Evolutionary conservation across 1,140 invertebrate genomes (phyloP).

Genomic region (Bilobella aurantiaca): DNA sequence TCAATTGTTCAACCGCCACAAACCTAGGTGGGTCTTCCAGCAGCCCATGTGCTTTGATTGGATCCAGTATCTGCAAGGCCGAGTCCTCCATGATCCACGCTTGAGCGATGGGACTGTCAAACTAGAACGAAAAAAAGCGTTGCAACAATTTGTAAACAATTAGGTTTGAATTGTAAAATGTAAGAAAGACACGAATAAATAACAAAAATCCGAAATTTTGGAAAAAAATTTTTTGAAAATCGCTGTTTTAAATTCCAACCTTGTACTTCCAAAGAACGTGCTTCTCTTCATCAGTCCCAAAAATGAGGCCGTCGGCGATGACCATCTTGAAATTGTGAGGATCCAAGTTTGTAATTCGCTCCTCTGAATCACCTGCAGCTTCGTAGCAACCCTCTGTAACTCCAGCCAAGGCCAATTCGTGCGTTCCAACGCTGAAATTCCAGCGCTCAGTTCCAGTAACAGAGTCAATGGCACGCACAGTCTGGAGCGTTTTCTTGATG

Average conservation of each 20-base stretch:
- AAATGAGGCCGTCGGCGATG: conserved; percentile 64
- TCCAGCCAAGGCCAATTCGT: conserved; percentile 58
- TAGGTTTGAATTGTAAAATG: not conserved
- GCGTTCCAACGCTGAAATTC: conserved; percentile 89
- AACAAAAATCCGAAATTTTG: no score
- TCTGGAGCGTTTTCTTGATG: conserved; percentile 68
- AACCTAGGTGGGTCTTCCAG: no score
- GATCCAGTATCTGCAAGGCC: conserved; percentile 56
- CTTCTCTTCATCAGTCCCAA: conserved; percentile 47
- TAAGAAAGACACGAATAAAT: no score
- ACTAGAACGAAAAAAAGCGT: conserved; percentile 39
- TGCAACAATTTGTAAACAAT: not conserved
- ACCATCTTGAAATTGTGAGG: conserved; percentile 51
- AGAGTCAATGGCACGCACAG: conserved; percentile 73
- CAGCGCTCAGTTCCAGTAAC: conserved; percentile 74
- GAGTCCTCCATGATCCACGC: conserved; percentile 62
- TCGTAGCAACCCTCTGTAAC: conserved; percentile 25
- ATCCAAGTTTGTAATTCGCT: conserved; percentile 40
- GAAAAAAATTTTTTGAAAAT: not conserved
- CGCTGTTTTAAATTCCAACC: conserved; percentile 40
- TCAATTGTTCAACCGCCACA: no score
- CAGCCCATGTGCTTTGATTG: conserved; percentile 50
- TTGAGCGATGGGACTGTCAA: conserved; percentile 69
- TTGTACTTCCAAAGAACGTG: conserved; percentile 59
- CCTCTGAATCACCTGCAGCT: conserved; percentile 23